phyloP scores from a whole-genome alignment of 2,797 vertebrate genomes.

The Acrossocheilus fasciatus region DNA sequence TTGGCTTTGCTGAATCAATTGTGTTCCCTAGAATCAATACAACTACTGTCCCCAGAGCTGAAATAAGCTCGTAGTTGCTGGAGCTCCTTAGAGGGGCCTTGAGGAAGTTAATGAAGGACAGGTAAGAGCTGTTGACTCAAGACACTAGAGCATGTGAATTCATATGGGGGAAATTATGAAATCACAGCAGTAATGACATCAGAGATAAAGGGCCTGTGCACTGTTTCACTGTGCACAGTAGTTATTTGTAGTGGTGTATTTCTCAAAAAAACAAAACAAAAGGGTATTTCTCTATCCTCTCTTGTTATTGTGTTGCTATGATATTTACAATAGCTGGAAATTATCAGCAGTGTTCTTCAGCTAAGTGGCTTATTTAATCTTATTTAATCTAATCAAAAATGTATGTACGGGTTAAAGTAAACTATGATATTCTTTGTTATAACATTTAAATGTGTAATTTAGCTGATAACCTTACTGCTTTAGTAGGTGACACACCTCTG shows the following conservation, averaged over 20 bases:
- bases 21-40: constrained; percentile 2
- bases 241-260: background rate
- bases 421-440: background rate
- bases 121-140: background rate
- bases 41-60: constrained; percentile 4
- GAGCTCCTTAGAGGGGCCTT: background rate
- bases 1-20: constrained; percentile 2
- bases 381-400: background rate
- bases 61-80: background rate
- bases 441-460: background rate
- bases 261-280: no score
- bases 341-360: background rate
- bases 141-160: background rate
- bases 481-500: background rate
- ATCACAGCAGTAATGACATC: background rate
- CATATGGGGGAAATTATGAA: background rate
- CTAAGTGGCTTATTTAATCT: background rate
- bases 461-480: no score
- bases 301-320: background rate
- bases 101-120: background rate
- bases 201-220: background rate
- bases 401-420: background rate
- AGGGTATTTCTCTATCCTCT: background rate
- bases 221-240: background rate
- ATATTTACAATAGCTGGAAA: background rate